Evolutionary conservation across 2,888 invertebrate genomes (phyloP), one percentile per base, ranked within the genome.

Genomic region (Trachelus iudaicus): DNA sequence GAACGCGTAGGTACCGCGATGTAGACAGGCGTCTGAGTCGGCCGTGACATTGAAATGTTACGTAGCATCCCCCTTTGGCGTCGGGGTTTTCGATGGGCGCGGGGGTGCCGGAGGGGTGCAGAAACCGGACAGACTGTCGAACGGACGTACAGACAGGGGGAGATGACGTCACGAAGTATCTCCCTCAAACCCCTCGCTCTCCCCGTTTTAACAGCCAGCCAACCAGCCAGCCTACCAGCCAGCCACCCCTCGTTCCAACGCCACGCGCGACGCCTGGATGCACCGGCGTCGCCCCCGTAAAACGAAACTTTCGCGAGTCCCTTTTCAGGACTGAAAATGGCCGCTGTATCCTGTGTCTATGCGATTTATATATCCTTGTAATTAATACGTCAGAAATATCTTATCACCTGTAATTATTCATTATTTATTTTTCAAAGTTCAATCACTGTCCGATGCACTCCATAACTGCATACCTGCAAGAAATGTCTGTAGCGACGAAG

Each of bases 221-320:
- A 35, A 56, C 75, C 92, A 91, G 92, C 91, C 92, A 91, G 90
- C 91, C 92, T 92, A 92, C 92, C 92, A 91, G 91, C 92, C 92
- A 92, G 92, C 92, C 92, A 92, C 92, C 92, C 92, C 92, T 92
- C 92, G 92, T 92, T 92, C 92, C 92, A 92, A 92, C 92, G 92
- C 92, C 92, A 93, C 92, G 92, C 86, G 91, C 92, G 92, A 92
- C 92, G 92, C 89, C 91, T 91, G 79, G 73, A 68, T 69, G 73
- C 40, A 71, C 88, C 90, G 91, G 92, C 92, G 92, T 92, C 92
- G 92, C 92, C 75, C 69, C n/a, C 56, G 56, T 56, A 56, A 56
- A 56, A 56, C 23, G 23, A 56, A 56, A 56, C 23, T 23, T 56
- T 56, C 56, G 23, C 56, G 56, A 56, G 56, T 56, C 56, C 9